Conservation (phyloP, 2,888 invertebrate species). For the Phengaris alcon region DNA sequence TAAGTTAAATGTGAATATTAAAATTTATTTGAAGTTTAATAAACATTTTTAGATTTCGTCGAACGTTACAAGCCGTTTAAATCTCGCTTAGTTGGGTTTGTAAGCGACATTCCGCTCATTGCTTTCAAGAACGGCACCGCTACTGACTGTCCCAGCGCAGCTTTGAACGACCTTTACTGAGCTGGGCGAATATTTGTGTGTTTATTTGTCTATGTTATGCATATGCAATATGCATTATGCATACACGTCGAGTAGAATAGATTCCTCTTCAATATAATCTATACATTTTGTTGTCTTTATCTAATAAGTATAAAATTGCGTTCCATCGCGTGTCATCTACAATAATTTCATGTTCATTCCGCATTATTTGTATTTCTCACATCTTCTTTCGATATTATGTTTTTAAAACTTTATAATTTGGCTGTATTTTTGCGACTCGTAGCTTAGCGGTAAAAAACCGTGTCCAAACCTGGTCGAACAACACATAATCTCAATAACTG, state of each 20-base stretch:
- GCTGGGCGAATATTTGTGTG: constrained; percentile 17
- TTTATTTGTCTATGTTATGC: neutral
- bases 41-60: neutral
- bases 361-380: neutral
- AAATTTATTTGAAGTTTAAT: neutral
- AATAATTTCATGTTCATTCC: neutral
- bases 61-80: constrained; percentile 3
- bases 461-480: constrained; percentile 21
- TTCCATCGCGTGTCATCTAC: neutral
- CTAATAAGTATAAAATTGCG: neutral
- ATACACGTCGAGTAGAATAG: neutral
- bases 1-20: neutral
- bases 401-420: neutral
- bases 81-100: constrained; percentile 27
- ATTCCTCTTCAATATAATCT: neutral
- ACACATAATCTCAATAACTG: constrained; percentile 6
- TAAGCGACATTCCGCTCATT: constrained; percentile 36
- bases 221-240: neutral
- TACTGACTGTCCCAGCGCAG: constrained; percentile 19
- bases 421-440: neutral
- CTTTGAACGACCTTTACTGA: constrained; percentile 26
- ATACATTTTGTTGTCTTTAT: neutral
- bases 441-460: neutral
- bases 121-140: constrained; percentile 28
- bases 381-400: neutral